phyloP scores from a whole-genome alignment of 2,888 invertebrate species.

The Dryobota labecula region DNA sequence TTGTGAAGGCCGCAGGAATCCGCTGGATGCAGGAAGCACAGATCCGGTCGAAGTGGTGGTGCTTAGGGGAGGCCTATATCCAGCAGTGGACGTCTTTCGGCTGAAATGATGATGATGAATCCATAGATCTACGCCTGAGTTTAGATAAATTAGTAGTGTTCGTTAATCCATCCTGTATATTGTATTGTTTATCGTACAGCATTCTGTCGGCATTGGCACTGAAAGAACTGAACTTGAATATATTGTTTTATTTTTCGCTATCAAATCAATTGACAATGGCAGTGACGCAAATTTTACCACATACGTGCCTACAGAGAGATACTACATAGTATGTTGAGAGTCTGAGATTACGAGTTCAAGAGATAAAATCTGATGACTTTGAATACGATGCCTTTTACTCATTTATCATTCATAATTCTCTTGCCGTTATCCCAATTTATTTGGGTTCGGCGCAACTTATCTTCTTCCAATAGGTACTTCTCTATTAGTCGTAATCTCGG shows the following conservation, averaged over 20 bases:
- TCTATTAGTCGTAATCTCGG: background rate
- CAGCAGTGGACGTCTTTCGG: too few relatives aligned
- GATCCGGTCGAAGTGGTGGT: too few relatives aligned
- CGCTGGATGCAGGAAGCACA: too few relatives aligned
- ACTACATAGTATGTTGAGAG: background rate
- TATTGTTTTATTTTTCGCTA: conserved; percentile 23
- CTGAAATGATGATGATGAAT: too few relatives aligned
- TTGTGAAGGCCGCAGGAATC: too few relatives aligned
- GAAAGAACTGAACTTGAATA: conserved; percentile 47
- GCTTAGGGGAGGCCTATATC: too few relatives aligned
- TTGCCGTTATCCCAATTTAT: background rate
- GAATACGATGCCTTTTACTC: background rate
- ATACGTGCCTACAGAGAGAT: background rate
- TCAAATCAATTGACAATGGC: conserved; percentile 24
- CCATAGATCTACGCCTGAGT: background rate
- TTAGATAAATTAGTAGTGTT: background rate
- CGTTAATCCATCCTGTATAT: conserved; percentile 17
- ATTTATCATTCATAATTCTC: background rate
- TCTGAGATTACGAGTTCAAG: conserved; percentile 13
- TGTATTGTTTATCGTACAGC: conserved; percentile 41
- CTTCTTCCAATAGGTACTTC: background rate
- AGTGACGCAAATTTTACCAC: conserved; percentile 28
- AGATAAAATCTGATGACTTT: conserved; percentile 24
- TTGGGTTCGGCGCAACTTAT: background rate
- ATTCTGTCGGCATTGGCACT: conserved; percentile 50